Evolutionary conservation across 1,140 invertebrate genomes (phyloP).

Genomic region (Drosophila repleta): DNA sequence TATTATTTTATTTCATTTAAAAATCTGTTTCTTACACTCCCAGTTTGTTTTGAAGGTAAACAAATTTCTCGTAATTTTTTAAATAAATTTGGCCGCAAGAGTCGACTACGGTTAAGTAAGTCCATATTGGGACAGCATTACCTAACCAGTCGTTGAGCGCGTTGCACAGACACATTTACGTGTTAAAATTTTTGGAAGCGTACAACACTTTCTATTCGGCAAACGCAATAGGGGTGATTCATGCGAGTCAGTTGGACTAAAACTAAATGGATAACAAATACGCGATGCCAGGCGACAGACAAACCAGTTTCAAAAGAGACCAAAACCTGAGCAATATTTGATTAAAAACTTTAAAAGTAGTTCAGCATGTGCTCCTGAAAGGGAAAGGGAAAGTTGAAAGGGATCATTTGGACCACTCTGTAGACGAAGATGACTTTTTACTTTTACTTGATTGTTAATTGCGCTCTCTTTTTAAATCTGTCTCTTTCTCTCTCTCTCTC

Average conservation of each 20-base stretch:
- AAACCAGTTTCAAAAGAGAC: slow-evolving; percentile 32
- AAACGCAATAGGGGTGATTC: slow-evolving; percentile 53
- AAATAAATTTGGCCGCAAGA: too few relatives aligned
- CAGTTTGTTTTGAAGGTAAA: too few relatives aligned
- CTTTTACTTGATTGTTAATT: slow-evolving; percentile 75
- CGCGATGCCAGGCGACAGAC: slow-evolving; percentile 12
- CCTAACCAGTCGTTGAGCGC: slow-evolving; percentile 23
- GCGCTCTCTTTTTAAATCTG: slow-evolving; percentile 70
- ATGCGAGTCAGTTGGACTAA: slow-evolving; percentile 27
- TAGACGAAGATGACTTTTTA: slow-evolving; percentile 36
- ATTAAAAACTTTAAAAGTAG: background rate
- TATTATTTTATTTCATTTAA: background rate
- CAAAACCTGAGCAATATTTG: background rate
- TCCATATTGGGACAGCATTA: slow-evolving; percentile 27
- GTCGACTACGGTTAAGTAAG: background rate
- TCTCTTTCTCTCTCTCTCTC: slow-evolving; percentile 18
- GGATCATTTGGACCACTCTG: slow-evolving; percentile 29
- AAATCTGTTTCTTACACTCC: too few relatives aligned
- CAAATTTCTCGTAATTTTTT: too few relatives aligned
- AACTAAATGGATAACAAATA: slow-evolving; percentile 36
- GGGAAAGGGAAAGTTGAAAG: slow-evolving; percentile 76
- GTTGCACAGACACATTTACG: background rate
- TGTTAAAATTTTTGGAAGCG: background rate
- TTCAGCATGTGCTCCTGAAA: slow-evolving; percentile 48
- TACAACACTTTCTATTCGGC: slow-evolving; percentile 68